These are phyloP conservation scores for Enteromius argenteus DNA, from an alignment of 2,797 vertebrate species.

Conservation along the genomic window DNA sequence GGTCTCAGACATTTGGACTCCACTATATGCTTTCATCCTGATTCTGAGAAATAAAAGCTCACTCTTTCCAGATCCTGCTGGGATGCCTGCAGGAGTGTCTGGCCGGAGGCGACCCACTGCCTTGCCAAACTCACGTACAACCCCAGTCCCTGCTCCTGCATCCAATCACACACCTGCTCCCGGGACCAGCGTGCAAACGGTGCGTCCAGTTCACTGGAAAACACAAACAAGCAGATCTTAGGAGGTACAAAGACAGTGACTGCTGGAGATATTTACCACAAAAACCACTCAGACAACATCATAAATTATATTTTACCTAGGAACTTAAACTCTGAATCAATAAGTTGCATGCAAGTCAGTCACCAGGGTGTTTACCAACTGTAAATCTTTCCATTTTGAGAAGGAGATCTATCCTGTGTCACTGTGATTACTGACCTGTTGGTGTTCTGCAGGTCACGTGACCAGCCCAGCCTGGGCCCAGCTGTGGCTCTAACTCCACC, in stretches of 20 bases:
- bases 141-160: conserved; percentile 93
- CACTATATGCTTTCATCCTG: background rate
- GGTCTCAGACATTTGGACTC: background rate
- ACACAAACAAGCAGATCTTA: conserved; percentile 6
- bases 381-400: conserved; percentile 3
- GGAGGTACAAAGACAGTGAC: background rate
- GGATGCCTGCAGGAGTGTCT: conserved; percentile 95
- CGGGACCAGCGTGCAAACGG: conserved; percentile 97
- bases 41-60: conserved; percentile 52
- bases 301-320: background rate
- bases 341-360: background rate
- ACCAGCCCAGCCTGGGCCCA: conserved; percentile 95
- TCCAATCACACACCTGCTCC: conserved; percentile 95
- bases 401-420: background rate
- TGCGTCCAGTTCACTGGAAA: conserved; percentile 89
- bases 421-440: conserved; percentile 77
- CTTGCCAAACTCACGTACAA: conserved; percentile 87
- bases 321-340: background rate
- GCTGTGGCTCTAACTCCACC: conserved; percentile 96
- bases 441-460: conserved; percentile 89
- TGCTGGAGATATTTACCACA: background rate
- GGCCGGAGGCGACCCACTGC: conserved; percentile 93
- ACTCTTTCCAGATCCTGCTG: conserved; percentile 97
- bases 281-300: background rate
- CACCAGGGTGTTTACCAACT: background rate